Percentiles rank a stretch among this genome's conserved stretches.
Conservation (phyloP, 2,888 invertebrate genomes). For the Scaeva pyrastri region DNA sequence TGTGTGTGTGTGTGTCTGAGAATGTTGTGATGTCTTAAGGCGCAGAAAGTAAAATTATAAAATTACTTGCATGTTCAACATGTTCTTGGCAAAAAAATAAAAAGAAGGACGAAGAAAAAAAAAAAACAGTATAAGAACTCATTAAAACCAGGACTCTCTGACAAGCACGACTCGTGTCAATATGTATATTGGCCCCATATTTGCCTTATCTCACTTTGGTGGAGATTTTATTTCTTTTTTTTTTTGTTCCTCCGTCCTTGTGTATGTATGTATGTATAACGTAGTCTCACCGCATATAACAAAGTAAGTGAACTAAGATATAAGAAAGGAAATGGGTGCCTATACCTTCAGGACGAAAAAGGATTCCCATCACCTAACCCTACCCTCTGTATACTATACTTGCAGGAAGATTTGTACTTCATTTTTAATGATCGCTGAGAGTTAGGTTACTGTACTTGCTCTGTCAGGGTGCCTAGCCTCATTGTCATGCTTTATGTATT, state of each 20-base stretch:
- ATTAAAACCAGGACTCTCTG: not conserved
- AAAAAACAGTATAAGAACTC: not conserved
- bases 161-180: conserved; percentile 34
- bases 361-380: conserved; percentile 8
- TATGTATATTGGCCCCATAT: conserved; percentile 60
- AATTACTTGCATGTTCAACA: conserved; percentile 58
- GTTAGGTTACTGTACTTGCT: conserved; percentile 70
- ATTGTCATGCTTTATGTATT: conserved; percentile 67
- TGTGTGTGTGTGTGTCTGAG: not conserved
- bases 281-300: conserved; percentile 33
- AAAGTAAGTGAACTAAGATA: conserved; percentile 64
- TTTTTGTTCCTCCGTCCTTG: not conserved
- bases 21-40: conserved; percentile 50
- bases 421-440: conserved; percentile 73
- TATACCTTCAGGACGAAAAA: not conserved
- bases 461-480: conserved; percentile 47
- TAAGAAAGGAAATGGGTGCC: conserved; percentile 28
- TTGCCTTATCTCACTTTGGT: conserved; percentile 50
- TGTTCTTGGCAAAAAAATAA: not conserved
- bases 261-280: not conserved
- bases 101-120: not conserved
- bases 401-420: conserved; percentile 66
- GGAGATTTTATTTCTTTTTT: conserved; percentile 11
- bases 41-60: conserved; percentile 29
- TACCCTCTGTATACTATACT: not conserved